Evolutionary conservation across 2,888 invertebrate species (phyloP).

Genomic region (Eumacrocentrus americanus): DNA sequence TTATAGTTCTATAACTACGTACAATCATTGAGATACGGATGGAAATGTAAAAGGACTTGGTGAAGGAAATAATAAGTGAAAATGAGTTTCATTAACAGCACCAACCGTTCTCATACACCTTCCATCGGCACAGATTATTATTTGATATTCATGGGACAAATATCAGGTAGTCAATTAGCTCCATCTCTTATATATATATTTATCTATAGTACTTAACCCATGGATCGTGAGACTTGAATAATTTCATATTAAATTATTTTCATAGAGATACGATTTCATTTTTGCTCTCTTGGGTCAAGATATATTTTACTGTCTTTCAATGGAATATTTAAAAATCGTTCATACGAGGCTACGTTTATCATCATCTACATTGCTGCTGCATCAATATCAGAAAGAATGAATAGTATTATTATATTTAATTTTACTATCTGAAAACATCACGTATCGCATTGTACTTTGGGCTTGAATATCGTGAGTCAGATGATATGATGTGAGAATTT

Average conservation of each 20-base stretch:
- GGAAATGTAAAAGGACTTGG: not conserved
- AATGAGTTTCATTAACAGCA: slow-evolving; percentile 15
- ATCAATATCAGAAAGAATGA: not conserved
- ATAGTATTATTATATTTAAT: slow-evolving; percentile 4
- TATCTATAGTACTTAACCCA: too few relatives aligned
- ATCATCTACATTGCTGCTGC: not conserved
- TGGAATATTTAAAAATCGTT: not conserved
- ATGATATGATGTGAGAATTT: slow-evolving; percentile 38
- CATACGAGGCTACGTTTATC: slow-evolving; percentile 1
- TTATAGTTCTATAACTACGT: not conserved
- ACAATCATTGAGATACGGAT: not conserved
- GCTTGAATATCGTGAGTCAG: slow-evolving; percentile 31
- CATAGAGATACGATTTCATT: too few relatives aligned
- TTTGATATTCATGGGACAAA: slow-evolving; percentile 23
- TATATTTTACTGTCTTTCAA: not conserved
- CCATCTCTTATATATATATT: slow-evolving; percentile 4
- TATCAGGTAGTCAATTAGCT: slow-evolving; percentile 13
- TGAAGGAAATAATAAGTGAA: not conserved
- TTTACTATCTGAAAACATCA: slow-evolving; percentile 31
- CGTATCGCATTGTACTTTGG: slow-evolving; percentile 36
- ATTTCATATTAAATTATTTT: too few relatives aligned
- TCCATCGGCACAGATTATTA: slow-evolving; percentile 7
- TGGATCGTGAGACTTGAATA: not conserved
- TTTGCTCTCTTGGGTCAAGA: too few relatives aligned
- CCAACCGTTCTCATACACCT: slow-evolving; percentile 16